Evolutionary conservation across 2,888 invertebrate species (phyloP).

Genomic region (Dilophus febrilis): DNA sequence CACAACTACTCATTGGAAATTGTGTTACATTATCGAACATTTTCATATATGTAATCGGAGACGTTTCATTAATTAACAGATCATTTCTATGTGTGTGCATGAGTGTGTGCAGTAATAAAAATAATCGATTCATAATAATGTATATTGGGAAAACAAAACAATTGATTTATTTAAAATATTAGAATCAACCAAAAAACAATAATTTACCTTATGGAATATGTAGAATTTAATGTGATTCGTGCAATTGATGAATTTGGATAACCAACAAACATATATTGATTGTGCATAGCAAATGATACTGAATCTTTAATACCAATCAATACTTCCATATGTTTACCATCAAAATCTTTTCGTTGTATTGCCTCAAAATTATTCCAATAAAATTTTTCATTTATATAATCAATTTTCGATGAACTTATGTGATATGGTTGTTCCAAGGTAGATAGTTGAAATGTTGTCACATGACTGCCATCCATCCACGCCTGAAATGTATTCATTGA

Average conservation of each 20-base stretch:
- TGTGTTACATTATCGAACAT: constrained; percentile 43
- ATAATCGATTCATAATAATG: no score
- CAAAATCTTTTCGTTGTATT: constrained; percentile 45
- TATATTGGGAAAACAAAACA: no score
- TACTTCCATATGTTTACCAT: constrained; percentile 35
- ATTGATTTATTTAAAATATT: no score
- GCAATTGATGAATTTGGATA: neutral
- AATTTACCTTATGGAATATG: no score
- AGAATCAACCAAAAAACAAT: no score
- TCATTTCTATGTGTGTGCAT: no score
- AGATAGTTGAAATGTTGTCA: no score
- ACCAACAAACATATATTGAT: constrained; percentile 49
- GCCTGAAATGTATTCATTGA: constrained; percentile 33
- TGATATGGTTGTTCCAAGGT: no score
- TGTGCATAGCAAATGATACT: constrained; percentile 46
- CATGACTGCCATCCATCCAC: constrained; percentile 56
- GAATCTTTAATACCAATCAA: constrained; percentile 44
- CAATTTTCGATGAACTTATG: constrained; percentile 33
- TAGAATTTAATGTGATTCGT: no score
- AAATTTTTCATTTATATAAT: constrained; percentile 34
- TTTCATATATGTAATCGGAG: constrained; percentile 48
- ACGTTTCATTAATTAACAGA: constrained; percentile 39
- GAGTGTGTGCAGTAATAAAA: no score
- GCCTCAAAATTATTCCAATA: constrained; percentile 60
- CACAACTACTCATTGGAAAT: constrained; percentile 30